Conservation (phyloP, 2,113 vertebrate species). For the Protobothrops flavoviridis region DNA sequence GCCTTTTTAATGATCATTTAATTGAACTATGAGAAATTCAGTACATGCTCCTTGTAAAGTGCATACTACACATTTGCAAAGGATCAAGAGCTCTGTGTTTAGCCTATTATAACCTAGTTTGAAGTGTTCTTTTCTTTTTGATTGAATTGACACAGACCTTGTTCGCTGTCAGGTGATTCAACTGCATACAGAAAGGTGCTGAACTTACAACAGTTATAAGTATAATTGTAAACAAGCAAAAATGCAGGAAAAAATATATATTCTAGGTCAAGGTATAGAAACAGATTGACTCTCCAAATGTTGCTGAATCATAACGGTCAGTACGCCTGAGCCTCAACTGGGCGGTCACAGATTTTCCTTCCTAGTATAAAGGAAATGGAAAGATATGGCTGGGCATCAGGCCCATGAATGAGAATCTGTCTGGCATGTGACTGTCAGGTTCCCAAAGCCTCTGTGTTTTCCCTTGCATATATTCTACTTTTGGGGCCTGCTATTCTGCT, state of each 20-base stretch:
- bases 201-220: background rate
- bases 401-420: background rate
- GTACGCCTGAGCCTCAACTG: rapidly evolving
- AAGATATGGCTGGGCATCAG: background rate
- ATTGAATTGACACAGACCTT: background rate
- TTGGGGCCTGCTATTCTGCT: too few relatives aligned
- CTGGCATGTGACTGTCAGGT: background rate
- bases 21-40: conserved; percentile 5
- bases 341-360: background rate
- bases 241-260: background rate
- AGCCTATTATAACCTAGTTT: background rate
- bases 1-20: background rate
- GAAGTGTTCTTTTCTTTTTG: background rate
- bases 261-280: background rate
- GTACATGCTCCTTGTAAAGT: background rate
- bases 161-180: background rate
- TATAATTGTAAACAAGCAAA: background rate
- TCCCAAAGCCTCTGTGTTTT: too few relatives aligned
- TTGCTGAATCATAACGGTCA: background rate
- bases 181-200: background rate
- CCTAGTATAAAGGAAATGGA: background rate
- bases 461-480: too few relatives aligned
- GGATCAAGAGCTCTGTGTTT: background rate
- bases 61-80: background rate
- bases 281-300: background rate